Evolutionary conservation across 1,140 invertebrate species (phyloP).

Genomic region (Apis florea): DNA sequence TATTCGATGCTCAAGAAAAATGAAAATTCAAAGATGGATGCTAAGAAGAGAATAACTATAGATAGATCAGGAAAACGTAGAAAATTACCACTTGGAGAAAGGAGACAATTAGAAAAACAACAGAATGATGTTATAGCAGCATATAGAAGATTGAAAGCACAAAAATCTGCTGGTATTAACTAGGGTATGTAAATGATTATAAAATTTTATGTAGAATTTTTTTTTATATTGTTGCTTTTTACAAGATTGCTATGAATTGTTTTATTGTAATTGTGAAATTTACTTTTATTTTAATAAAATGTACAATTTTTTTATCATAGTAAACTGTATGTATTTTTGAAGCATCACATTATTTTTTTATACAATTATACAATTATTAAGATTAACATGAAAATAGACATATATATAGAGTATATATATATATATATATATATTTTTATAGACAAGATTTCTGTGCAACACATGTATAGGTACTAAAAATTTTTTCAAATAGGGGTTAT

Average conservation of each 20-base stretch:
- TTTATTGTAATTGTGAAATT: slow-evolving; percentile 8
- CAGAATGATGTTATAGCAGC: slow-evolving; percentile 82
- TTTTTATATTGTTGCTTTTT: slow-evolving; percentile 9
- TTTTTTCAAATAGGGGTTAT: neutral
- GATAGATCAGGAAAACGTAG: slow-evolving; percentile 82
- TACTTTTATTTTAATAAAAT: slow-evolving; percentile 30
- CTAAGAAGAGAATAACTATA: slow-evolving; percentile 55
- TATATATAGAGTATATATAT: slow-evolving; percentile 6
- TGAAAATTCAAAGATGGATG: slow-evolving; percentile 26
- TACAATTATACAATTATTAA: slow-evolving; percentile 38
- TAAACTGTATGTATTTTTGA: slow-evolving; percentile 42
- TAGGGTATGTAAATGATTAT: slow-evolving; percentile 51
- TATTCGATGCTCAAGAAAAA: slow-evolving; percentile 77
- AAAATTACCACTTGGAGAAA: slow-evolving; percentile 80
- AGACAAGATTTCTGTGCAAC: slow-evolving; percentile 34
- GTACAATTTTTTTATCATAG: slow-evolving; percentile 12
- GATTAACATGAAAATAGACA: slow-evolving; percentile 53
- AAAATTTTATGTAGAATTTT: slow-evolving; percentile 11
- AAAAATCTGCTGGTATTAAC: slow-evolving; percentile 5
- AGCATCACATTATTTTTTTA: slow-evolving; percentile 32
- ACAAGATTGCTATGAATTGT: slow-evolving; percentile 5
- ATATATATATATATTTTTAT: slow-evolving; percentile 21
- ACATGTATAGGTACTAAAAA: slow-evolving; percentile 25
- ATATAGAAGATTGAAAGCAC: slow-evolving; percentile 82
- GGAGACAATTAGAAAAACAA: slow-evolving; percentile 82